Evolutionary conservation across 2,888 invertebrate species (phyloP), one percentile per base, ranked within the genome.

Genomic region (Andrena hattorfiana): DNA sequence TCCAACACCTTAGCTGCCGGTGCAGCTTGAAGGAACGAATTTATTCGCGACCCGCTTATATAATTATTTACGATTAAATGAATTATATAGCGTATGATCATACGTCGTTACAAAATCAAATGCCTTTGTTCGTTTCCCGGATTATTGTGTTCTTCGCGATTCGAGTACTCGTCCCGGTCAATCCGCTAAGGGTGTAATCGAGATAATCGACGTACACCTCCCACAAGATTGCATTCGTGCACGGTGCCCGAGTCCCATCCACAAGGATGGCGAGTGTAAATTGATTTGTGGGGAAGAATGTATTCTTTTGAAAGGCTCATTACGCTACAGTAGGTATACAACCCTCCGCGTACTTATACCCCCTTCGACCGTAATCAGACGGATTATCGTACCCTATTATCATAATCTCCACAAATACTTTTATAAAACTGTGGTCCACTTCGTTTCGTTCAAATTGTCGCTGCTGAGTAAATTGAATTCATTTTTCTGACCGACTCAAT

Each of bases 41-140:
- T 77, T 84, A 75, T 77, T 63, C 54, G 42, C 67, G 51, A 70
- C 62, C 42, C 77, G 20, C 20, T 87, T 85, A 80, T 64, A 68
- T 83, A 85, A 86, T 86, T 86, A 85, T 83, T 87, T 76, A 84
- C 84, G 84, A 86, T 87, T 77, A 80, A 87, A 77, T 80, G 77
- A 86, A 86, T 86, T 85, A 77, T 26, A 87, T 49, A 74, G 80
- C 8, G 49, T 85, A 80, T 85, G 62, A 87, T 86, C 85, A 85
- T 8, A 26, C 67, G 64, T 54, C 75, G 72, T 78, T 77, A 42
- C 2, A 72, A 59, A 77, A 71, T 64, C 54, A 51, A 63, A 74
- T 35, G 83, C 66, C 83, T 74, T 83, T 74, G 71, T 82, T 74
- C 83, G 73, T 82, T 73, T 82, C 63, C 66, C 73, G 77, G 67